Percentiles rank a stretch among this genome's conserved stretches.
These are phyloP conservation scores for Dryoscopus gambensis DNA, from an alignment of 2,113 vertebrate genomes.

Conservation along the genomic window DNA sequence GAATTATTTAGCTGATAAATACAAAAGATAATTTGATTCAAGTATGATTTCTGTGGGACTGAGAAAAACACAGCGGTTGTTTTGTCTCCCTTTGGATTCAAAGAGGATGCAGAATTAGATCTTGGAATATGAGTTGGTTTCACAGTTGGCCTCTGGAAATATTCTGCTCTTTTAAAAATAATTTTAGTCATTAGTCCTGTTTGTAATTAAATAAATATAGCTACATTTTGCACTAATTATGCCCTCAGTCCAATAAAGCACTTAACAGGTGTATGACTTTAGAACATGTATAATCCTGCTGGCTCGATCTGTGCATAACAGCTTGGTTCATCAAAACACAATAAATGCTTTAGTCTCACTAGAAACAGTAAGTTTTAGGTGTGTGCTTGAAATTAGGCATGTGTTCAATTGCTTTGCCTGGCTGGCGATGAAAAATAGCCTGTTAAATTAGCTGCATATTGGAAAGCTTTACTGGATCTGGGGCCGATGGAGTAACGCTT, in stretches of 20 bases:
- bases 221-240: conserved; percentile 34
- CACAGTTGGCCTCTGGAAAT: conserved; percentile 23
- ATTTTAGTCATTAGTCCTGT: conserved; percentile 30
- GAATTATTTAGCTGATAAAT: conserved; percentile 47
- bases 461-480: neutral
- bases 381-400: neutral
- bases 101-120: conserved; percentile 1
- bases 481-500: neutral
- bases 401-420: neutral
- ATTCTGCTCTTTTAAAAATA: conserved; percentile 21
- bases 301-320: neutral
- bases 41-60: neutral
- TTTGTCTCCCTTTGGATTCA: neutral
- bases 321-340: conserved; percentile 35
- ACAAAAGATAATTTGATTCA: conserved; percentile 46
- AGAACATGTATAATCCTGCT: neutral
- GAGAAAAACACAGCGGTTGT: neutral
- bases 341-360: neutral
- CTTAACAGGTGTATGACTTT: conserved; percentile 53
- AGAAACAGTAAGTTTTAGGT: neutral
- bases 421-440: neutral
- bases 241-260: conserved; percentile 20
- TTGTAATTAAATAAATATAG: conserved; percentile 58
- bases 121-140: neutral
- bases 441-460: neutral